Evolutionary conservation across 2,113 vertebrate species (phyloP), one percentile per base, ranked within the genome.

Genomic region (Nicator chloris): DNA sequence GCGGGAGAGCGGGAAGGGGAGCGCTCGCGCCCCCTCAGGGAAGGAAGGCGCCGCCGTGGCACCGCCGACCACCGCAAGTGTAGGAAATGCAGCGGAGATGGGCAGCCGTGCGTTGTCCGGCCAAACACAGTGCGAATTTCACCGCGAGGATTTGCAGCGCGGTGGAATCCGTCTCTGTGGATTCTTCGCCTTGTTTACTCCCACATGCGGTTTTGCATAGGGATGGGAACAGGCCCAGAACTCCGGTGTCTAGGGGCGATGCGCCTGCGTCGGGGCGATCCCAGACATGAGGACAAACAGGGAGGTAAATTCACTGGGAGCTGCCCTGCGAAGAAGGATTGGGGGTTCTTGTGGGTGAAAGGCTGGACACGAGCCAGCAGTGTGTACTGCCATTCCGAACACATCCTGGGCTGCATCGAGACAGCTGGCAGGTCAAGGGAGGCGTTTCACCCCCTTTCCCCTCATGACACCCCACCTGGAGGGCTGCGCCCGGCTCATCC

Each of bases 51-150:
- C 33, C 35, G 42, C 19, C 18, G 45, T 6, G 45, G 37, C 23
- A 1, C 7, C 26, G 53, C 7, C 1, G 8, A 19, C 28, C 40
- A 0, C 28, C 30, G 4, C 57, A 1, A 2, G 12, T 7, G 51
- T 4, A 3, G 60, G 81, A 26, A 61, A 10, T 2, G 24, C 15
- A 5, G 33, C 17, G 21, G 44, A 6, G 61, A 10, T 2, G 28
- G 33, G 59, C 40, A 24, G 37, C 49, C 2, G 3, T 28, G 85
- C 31, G 1, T 6, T 53, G 77, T 20, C 42, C 30, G 4, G 19
- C 64, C n/a, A 24, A 27, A 57, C 44, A 3, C 1, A 7, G 27
- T 7, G 13, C 50, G 22, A 40, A 31, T 27, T 70, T 27, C 53
- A 4, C 11, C 11, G 4, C 33, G 4, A 30, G 30, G 35, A 8